Percentiles rank a stretch among this genome's conserved stretches.
phyloP scores from a whole-genome alignment of 2,888 invertebrate species.

The Ophioninae sp. region DNA sequence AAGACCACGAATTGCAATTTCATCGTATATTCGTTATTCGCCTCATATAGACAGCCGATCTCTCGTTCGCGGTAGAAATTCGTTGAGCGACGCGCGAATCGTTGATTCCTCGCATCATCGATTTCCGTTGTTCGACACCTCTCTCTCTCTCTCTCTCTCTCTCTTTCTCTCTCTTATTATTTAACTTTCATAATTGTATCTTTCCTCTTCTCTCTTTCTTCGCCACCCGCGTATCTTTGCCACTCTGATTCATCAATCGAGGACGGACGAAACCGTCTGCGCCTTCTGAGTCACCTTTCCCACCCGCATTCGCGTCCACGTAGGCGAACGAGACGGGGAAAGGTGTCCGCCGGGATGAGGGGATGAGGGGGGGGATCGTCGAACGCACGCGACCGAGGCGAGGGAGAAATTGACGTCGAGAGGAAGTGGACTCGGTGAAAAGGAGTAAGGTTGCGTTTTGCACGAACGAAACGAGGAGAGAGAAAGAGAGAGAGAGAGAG shows the following conservation, averaged over 20 bases:
- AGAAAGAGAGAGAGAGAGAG: background rate
- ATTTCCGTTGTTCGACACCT: conserved; percentile 47
- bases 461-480: conserved; percentile 23
- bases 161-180: background rate
- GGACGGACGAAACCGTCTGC: background rate
- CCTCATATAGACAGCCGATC: conserved; percentile 7
- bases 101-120: conserved; percentile 54
- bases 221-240: background rate
- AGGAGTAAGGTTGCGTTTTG: conserved; percentile 37
- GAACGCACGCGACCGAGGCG: conserved; percentile 3
- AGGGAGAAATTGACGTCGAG: conserved; percentile 39
- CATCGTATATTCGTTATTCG: conserved; percentile 40
- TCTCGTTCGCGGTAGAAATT: background rate
- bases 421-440: conserved; percentile 31
- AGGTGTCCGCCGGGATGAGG: background rate
- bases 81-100: conserved; percentile 32
- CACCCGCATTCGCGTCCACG: background rate
- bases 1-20: conserved; percentile 11
- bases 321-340: background rate
- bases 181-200: background rate
- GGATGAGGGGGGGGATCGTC: background rate
- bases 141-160: conserved; percentile 7
- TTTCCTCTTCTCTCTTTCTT: conserved; percentile 13
- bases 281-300: conserved; percentile 3
- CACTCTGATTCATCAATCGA: conserved; percentile 25